Evolutionary conservation across 2,797 vertebrate genomes (phyloP).

Genomic region (Eurystomus glaucurus): DNA sequence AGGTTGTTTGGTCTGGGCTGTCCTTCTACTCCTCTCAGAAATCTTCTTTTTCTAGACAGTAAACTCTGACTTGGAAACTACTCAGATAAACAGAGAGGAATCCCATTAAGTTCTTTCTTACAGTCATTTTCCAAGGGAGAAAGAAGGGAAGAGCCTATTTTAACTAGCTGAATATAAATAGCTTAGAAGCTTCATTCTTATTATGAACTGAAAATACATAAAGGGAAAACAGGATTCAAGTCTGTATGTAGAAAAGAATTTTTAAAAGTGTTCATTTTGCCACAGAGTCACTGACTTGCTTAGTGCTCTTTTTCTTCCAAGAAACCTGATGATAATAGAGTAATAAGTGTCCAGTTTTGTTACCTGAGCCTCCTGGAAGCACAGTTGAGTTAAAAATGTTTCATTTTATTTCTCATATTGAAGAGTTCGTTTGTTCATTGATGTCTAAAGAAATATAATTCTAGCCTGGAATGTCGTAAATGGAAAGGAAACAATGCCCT

Average conservation of each 20-base stretch:
- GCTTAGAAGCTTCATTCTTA: not conserved
- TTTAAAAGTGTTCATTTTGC: fast-evolving
- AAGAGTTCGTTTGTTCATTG: not conserved
- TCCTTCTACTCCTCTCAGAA: not conserved
- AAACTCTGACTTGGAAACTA: not conserved
- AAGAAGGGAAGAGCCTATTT: not conserved
- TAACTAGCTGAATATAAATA: not conserved
- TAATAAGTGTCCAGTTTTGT: not conserved
- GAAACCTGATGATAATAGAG: not conserved
- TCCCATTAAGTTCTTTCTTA: not conserved
- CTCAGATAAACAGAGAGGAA: not conserved
- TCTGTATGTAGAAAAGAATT: not conserved
- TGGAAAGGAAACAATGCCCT: not conserved
- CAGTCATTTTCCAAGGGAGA: not conserved
- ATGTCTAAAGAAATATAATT: not conserved
- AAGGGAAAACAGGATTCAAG: not conserved
- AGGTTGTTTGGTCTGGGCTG: fast-evolving
- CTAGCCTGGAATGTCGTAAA: not conserved
- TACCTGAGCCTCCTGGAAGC: not conserved
- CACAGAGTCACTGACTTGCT: not conserved
- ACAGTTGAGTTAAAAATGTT: not conserved
- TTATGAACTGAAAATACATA: not conserved
- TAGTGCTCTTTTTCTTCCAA: not conserved
- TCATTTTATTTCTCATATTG: not conserved
- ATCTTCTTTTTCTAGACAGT: not conserved